These are phyloP conservation scores for Mercenaria mercenaria DNA, from an alignment of 1,140 invertebrate genomes.

Conservation along the genomic window DNA sequence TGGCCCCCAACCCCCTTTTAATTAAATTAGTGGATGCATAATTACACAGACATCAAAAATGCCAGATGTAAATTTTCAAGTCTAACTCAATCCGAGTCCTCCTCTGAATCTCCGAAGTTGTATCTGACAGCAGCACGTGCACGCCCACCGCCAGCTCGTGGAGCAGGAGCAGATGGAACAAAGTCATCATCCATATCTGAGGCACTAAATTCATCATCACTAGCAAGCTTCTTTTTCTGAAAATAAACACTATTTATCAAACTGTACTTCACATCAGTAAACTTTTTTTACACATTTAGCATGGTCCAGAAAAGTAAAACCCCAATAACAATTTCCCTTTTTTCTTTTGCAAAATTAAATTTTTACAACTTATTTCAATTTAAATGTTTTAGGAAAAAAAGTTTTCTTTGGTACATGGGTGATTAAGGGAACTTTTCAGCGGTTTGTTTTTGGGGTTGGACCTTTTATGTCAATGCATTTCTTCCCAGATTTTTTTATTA, in stretches of 20 bases:
- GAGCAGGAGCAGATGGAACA: constrained; percentile 4
- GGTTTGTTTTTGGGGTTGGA: too few relatives aligned
- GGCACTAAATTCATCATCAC: constrained; percentile 75
- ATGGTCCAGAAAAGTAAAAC: not conserved
- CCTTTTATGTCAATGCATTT: too few relatives aligned
- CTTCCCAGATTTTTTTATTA: too few relatives aligned
- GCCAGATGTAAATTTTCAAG: too few relatives aligned
- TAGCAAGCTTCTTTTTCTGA: constrained; percentile 74
- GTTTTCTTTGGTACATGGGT: too few relatives aligned
- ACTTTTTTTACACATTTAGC: not conserved
- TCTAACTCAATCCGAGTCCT: too few relatives aligned
- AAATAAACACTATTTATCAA: not conserved
- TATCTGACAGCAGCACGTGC: constrained; percentile 81
- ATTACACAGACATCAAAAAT: too few relatives aligned
- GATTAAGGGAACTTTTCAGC: too few relatives aligned
- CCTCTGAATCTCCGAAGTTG: constrained; percentile 74
- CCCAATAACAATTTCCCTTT: not conserved
- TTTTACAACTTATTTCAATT: too few relatives aligned
- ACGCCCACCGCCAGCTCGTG: constrained; percentile 77
- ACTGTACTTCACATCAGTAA: not conserved
- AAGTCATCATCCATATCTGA: constrained; percentile 59
- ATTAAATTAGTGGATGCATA: too few relatives aligned
- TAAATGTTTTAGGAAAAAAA: too few relatives aligned
- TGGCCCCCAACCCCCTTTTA: too few relatives aligned
- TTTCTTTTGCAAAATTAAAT: not conserved